Percentiles rank a stretch among this genome's conserved stretches.
Conservation (phyloP, 2,888 invertebrate genomes). For the Nemoura dubitans region DNA sequence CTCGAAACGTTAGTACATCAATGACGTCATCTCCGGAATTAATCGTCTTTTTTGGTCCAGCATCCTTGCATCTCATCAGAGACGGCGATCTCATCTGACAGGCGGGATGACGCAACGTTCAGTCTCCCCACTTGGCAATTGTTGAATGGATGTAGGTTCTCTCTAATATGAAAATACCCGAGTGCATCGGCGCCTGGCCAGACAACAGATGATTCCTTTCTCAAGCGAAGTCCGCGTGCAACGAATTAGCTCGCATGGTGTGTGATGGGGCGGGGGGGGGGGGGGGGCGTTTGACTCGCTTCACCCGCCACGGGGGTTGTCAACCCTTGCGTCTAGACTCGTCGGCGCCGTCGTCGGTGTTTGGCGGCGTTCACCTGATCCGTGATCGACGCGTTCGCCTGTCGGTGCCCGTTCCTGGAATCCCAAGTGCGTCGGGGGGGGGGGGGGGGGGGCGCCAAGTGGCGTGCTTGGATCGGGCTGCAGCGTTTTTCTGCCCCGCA, state of each 20-base stretch:
- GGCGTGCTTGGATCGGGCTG: too few relatives aligned
- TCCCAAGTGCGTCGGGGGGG: neutral
- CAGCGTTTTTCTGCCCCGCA: too few relatives aligned
- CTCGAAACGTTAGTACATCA: neutral
- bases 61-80: neutral
- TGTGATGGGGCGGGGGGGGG: too few relatives aligned
- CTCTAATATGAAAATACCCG: neutral
- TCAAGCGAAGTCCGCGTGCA: neutral
- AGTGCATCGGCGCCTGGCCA: neutral
- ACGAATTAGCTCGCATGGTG: too few relatives aligned
- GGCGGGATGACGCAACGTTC: neutral
- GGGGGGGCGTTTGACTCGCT: too few relatives aligned
- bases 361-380: neutral
- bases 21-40: neutral
- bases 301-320: neutral
- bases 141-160: neutral
- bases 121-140: neutral
- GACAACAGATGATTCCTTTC: neutral
- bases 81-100: constrained; percentile 12
- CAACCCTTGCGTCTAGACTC: neutral
- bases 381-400: neutral
- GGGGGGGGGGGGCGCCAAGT: too few relatives aligned
- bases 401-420: neutral
- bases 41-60: neutral
- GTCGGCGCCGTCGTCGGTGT: neutral